A percentile compares a stretch with the other conserved stretches of the same genome.
These are phyloP conservation scores for Microctenopoma stevenorrisi DNA, from an alignment of 2,797 vertebrate species.

Conservation along the genomic window DNA sequence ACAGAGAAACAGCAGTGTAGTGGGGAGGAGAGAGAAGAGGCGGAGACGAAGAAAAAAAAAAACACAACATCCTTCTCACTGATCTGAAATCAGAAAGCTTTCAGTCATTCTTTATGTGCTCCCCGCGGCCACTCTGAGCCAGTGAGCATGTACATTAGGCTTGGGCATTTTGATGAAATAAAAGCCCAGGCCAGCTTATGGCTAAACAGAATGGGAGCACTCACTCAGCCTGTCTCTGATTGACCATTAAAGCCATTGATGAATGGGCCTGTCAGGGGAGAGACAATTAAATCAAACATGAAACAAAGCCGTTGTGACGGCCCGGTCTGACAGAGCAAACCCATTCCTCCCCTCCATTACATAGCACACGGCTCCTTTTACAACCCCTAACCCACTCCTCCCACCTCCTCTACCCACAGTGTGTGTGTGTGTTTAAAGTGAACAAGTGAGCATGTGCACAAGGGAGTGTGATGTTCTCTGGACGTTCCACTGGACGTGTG, in stretches of 20 bases:
- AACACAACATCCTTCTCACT: conserved; percentile 77
- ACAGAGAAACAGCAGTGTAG: conserved; percentile 70
- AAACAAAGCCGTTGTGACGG: conserved; percentile 99
- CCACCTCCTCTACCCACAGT: conserved; percentile 65
- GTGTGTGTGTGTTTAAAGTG: conserved; percentile 54
- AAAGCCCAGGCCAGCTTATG: conserved; percentile 95
- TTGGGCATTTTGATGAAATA: conserved; percentile 98
- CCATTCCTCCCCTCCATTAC: conserved; percentile 90
- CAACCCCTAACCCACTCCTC: conserved; percentile 77
- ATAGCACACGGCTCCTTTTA: conserved; percentile 83
- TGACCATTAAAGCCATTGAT: conserved; percentile 99
- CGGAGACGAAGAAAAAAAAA: conserved; percentile 69
- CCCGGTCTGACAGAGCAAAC: conserved; percentile 98
- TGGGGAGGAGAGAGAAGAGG: conserved; percentile 55
- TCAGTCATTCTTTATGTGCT: conserved; percentile 88
- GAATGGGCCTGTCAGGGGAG: conserved; percentile 99
- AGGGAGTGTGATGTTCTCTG: conserved; percentile 80
- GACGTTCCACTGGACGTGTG: conserved; percentile 48
- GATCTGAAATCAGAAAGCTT: conserved; percentile 92
- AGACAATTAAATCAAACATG: conserved; percentile 99
- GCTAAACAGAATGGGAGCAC: conserved; percentile 96
- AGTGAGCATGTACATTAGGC: conserved; percentile 93
- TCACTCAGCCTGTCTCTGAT: conserved; percentile 99
- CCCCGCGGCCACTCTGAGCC: conserved; percentile 79
- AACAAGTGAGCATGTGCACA: conserved; percentile 73